Evolutionary conservation across 30 jellyfish, hydroid and myxozoan species (phyloP).

Genomic region (Aurelia aurita complex sp. Pacific): DNA sequence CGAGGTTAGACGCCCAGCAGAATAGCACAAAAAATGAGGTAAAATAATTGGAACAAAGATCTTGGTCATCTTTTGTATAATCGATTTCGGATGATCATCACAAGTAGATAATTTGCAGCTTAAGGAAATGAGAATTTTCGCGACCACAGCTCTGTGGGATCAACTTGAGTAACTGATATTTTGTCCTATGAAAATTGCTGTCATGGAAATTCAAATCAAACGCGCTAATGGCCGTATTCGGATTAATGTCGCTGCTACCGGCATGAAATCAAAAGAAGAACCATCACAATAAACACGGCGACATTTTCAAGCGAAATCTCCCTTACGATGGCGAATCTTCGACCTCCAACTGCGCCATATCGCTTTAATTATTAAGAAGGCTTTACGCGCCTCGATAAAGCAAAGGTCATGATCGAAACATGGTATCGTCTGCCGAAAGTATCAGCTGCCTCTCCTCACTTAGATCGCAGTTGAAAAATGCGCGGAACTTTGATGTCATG

Average conservation of each 20-base stretch:
- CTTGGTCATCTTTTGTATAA: conserved; percentile 33
- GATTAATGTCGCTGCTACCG: conserved; percentile 69
- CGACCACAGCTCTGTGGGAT: conserved; percentile 73
- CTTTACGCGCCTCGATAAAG: conserved; percentile 18
- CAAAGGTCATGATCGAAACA: conserved; percentile 41
- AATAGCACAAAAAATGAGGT: neutral
- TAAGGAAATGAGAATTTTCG: conserved; percentile 34
- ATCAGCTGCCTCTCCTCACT: conserved; percentile 36
- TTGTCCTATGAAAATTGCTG: conserved; percentile 51
- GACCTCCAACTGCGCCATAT: conserved; percentile 72
- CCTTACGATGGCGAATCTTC: conserved; percentile 66
- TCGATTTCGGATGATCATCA: conserved; percentile 38
- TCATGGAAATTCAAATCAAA: conserved; percentile 40
- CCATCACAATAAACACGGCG: conserved; percentile 54
- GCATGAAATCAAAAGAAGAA: conserved; percentile 45
- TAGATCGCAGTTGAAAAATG: neutral
- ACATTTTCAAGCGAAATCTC: conserved; percentile 16
- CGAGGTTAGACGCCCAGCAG: neutral
- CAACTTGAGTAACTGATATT: conserved; percentile 59
- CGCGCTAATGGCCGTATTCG: conserved; percentile 60
- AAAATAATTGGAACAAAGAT: conserved; percentile 45
- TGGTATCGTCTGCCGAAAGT: conserved; percentile 9
- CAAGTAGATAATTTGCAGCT: conserved; percentile 29
- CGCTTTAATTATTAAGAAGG: conserved; percentile 56
- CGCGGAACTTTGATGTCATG: conserved; percentile 44